Evolutionary conservation across 2,797 vertebrate species (phyloP).

Genomic region (Parambassis ranga): DNA sequence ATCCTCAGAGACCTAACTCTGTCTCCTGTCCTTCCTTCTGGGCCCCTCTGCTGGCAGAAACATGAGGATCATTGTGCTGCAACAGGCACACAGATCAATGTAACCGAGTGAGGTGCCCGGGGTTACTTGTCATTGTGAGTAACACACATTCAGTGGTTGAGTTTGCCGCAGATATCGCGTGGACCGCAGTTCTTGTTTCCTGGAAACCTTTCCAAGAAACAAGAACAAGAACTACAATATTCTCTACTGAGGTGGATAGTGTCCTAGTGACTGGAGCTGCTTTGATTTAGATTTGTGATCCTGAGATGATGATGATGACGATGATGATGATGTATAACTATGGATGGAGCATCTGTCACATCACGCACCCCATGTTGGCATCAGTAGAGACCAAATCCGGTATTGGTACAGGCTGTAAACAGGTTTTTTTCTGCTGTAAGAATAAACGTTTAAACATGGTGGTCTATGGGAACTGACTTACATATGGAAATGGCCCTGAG

Average conservation of each 20-base stretch:
- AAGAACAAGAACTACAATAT: no score
- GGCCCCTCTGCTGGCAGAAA: constrained; percentile 20
- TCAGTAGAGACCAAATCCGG: no score
- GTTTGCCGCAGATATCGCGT: constrained; percentile 10
- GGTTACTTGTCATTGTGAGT: constrained; percentile 39
- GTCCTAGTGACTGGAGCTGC: neutral
- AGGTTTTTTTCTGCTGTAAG: no score
- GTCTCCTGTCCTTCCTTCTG: constrained; percentile 22
- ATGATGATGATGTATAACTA: no score
- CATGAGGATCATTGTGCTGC: constrained; percentile 30
- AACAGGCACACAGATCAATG: constrained; percentile 40
- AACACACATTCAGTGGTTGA: constrained; percentile 19
- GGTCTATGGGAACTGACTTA: no score
- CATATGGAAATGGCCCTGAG: no score
- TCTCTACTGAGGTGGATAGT: neutral
- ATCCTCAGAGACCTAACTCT: constrained; percentile 24
- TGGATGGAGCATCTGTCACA: no score
- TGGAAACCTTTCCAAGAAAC: neutral
- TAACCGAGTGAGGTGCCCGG: constrained; percentile 11
- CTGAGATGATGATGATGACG: no score
- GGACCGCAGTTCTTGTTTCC: constrained; percentile 1
- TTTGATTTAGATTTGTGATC: neutral
- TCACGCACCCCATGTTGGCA: no score
- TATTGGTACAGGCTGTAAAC: no score
- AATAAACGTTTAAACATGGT: no score